Evolutionary conservation across 2,888 invertebrate genomes (phyloP).

Genomic region (Leucoma salicis): DNA sequence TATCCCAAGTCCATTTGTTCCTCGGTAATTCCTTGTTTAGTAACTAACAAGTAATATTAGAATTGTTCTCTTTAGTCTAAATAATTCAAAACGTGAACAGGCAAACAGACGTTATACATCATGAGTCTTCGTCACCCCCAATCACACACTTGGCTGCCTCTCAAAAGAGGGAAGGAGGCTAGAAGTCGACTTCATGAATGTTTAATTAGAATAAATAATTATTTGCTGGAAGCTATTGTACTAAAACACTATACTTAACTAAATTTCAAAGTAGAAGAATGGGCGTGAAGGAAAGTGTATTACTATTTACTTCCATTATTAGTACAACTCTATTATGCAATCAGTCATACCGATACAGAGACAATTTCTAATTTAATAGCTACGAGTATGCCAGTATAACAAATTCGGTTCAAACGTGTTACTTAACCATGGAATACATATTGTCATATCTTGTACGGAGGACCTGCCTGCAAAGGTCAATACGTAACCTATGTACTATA

Average conservation of each 20-base stretch:
- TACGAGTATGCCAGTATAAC: no score
- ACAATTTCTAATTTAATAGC: no score
- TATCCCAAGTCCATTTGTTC: no score
- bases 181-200: conserved; percentile 48
- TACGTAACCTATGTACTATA: no score
- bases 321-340: no score
- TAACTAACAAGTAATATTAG: conserved; percentile 28
- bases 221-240: conserved; percentile 29
- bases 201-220: conserved; percentile 65
- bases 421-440: no score
- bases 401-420: no score
- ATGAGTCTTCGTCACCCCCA: conserved; percentile 51
- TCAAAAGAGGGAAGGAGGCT: conserved; percentile 51
- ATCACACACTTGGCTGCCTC: conserved; percentile 67
- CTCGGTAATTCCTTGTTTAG: no score
- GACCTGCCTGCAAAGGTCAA: no score
- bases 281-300: neutral
- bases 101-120: conserved; percentile 36
- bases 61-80: conserved; percentile 23
- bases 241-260: conserved; percentile 14
- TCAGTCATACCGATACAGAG: no score
- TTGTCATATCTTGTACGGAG: no score
- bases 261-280: conserved; percentile 1
- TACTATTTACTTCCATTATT: neutral
- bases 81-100: conserved; percentile 31